Percentiles rank a stretch among this genome's conserved stretches.
phyloP scores from a whole-genome alignment of 2,888 invertebrate genomes.

The Eupithecia centaureata region DNA sequence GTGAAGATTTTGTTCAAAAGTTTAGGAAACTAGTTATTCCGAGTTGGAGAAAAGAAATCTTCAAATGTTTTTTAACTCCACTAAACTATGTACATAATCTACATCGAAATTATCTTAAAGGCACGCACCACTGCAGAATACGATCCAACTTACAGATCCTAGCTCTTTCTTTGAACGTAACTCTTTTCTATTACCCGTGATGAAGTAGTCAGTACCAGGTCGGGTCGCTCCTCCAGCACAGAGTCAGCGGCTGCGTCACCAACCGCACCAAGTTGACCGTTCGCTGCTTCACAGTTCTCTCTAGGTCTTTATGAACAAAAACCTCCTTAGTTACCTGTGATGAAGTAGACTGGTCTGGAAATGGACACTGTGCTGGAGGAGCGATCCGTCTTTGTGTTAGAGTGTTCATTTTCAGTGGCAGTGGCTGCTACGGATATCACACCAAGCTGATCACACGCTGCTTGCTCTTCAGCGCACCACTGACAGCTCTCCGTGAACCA shows the following conservation, averaged over 20 bases:
- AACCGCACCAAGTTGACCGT: too few relatives aligned
- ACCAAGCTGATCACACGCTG: conserved; percentile 72
- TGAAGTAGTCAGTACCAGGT: conserved; percentile 87
- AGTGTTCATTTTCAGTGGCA: too few relatives aligned
- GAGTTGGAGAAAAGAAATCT: background rate
- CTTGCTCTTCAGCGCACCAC: conserved; percentile 86
- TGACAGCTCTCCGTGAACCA: conserved; percentile 92
- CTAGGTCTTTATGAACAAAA: too few relatives aligned
- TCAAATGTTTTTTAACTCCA: background rate
- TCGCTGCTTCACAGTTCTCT: too few relatives aligned
- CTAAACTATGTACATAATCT: too few relatives aligned
- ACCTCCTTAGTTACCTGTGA: too few relatives aligned
- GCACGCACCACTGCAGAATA: conserved; percentile 91
- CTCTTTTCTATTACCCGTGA: conserved; percentile 67
- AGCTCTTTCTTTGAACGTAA: background rate
- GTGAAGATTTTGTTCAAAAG: background rate
- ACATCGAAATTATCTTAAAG: too few relatives aligned
- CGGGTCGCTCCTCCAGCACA: conserved; percentile 92
- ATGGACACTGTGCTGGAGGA: too few relatives aligned
- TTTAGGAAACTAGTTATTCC: background rate
- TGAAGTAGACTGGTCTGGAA: too few relatives aligned
- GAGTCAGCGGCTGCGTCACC: conserved; percentile 71
- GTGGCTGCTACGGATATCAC: conserved; percentile 88
- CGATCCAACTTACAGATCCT: conserved; percentile 92
- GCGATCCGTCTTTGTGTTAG: too few relatives aligned